Evolutionary conservation across 2,113 vertebrate genomes (phyloP).

Genomic region (Halichoerus grypus): DNA sequence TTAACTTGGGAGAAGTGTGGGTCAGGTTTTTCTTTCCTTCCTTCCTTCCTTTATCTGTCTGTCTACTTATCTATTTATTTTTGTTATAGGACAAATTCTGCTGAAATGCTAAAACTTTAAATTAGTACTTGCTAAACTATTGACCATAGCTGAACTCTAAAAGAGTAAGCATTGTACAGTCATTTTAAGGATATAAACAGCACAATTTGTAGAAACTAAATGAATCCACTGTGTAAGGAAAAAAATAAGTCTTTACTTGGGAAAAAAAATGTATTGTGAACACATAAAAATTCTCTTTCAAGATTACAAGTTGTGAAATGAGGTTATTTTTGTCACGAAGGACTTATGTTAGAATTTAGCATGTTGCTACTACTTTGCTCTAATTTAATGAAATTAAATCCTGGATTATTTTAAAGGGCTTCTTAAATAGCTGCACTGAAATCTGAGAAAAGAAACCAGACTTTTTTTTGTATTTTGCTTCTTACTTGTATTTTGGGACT

Average conservation of each 20-base stretch:
- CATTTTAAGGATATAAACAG: conserved; percentile 57
- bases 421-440: conserved; percentile 7
- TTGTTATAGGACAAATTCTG: conserved; percentile 77
- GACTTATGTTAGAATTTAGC: neutral
- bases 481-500: neutral
- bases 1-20: conserved; percentile 87
- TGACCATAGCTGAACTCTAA: neutral
- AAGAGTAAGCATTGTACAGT: neutral
- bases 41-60: neutral
- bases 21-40: conserved; percentile 47
- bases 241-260: neutral
- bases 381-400: neutral
- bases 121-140: conserved; percentile 43
- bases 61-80: conserved; percentile 47
- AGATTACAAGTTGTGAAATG: conserved; percentile 14
- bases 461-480: neutral
- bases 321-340: neutral
- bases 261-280: conserved; percentile 51
- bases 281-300: conserved; percentile 21
- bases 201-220: conserved; percentile 30
- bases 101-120: conserved; percentile 70
- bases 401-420: conserved; percentile 37
- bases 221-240: neutral
- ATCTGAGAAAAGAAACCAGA: neutral
- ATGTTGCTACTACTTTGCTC: conserved; percentile 9